Evolutionary conservation across 2,888 invertebrate genomes (phyloP).

Genomic region (Minunthozetes semirufus): DNA sequence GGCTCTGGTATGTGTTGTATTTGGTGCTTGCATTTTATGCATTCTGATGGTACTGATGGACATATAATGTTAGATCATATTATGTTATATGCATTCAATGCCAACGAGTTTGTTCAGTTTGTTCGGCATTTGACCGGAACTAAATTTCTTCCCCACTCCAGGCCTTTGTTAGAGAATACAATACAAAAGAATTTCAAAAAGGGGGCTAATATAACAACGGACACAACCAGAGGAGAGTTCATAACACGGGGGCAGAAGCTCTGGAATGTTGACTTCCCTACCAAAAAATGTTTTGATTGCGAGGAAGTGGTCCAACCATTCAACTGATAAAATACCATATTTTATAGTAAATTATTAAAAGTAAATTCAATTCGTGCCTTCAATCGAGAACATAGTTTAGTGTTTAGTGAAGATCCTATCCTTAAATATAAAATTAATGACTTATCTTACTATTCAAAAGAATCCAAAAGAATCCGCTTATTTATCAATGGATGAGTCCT

Average conservation of each 20-base stretch:
- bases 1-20: background rate
- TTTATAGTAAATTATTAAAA: constrained; percentile 6
- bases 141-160: background rate
- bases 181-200: background rate
- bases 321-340: background rate
- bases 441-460: background rate
- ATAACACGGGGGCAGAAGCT: background rate
- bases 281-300: background rate
- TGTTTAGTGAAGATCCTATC: background rate
- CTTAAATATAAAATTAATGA: background rate
- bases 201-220: background rate
- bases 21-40: background rate
- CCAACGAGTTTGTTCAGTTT: background rate
- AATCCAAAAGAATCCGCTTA: background rate
- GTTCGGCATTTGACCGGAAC: background rate
- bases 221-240: background rate
- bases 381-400: background rate
- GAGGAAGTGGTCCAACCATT: background rate
- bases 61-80: background rate
- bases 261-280: background rate
- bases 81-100: background rate
- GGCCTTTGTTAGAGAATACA: background rate
- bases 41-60: background rate
- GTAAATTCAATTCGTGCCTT: background rate
- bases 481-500: background rate